phyloP scores from a whole-genome alignment of 2,797 vertebrate species.

The Pachyuromys duprasi region DNA sequence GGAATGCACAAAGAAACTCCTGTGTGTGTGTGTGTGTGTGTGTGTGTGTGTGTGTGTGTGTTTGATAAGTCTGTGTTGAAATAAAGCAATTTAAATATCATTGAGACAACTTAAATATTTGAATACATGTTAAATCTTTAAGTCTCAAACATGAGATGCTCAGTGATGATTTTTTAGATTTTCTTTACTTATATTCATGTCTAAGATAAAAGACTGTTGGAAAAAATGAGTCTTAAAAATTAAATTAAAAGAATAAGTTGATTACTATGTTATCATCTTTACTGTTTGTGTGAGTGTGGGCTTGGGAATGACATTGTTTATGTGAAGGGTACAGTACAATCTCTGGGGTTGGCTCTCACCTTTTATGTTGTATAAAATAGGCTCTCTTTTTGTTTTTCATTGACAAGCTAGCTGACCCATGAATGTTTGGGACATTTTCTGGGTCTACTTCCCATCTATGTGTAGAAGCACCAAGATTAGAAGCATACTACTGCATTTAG shows the following conservation, averaged over 20 bases:
- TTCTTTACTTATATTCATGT: not conserved
- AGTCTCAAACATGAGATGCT: not conserved
- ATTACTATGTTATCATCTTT: not conserved
- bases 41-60: not conserved
- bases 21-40: not conserved
- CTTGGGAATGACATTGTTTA: too few species aligned
- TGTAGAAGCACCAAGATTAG: not conserved
- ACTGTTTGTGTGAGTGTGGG: not conserved
- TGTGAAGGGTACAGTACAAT: not conserved
- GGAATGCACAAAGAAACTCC: not conserved
- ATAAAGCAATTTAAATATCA: not conserved
- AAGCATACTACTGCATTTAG: not conserved
- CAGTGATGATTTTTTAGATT: slow-evolving; percentile 21
- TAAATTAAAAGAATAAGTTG: slow-evolving; percentile 28
- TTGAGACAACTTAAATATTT: not conserved
- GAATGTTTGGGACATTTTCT: not conserved
- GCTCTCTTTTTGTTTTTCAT: not conserved
- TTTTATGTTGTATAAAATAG: not conserved
- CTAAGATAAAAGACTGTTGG: slow-evolving; percentile 30
- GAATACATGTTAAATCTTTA: too few species aligned
- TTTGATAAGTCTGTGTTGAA: not conserved
- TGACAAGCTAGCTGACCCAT: not conserved
- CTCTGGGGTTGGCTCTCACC: not conserved
- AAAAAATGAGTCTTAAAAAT: not conserved
- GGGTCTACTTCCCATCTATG: too few species aligned